Evolutionary conservation across 2,113 vertebrate species (phyloP), one percentile per base, ranked within the genome.

Genomic region (Phaetusa simplex): DNA sequence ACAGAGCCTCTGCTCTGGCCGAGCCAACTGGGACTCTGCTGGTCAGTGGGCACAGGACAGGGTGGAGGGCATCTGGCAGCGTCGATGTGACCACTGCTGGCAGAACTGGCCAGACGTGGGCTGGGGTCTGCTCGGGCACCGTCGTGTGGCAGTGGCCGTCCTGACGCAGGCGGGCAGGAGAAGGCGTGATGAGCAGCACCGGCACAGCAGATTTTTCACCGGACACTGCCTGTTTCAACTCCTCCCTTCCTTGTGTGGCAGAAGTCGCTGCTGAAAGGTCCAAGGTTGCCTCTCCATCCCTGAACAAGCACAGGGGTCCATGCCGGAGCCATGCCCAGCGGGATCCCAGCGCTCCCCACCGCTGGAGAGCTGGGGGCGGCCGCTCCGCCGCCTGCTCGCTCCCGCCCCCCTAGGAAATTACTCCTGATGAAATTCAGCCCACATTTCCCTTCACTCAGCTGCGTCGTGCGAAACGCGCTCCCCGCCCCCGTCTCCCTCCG

Each of bases 61-160:
- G 47, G 7, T 5, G 16, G 50, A 27, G 32, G 50, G 69, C 21
- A 32, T 5, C 11, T 12, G n/a, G 42, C 47, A 82, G 32, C 42
- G 8, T 24, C 0, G 2, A 3, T 14, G 47, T 1, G 4, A 26
- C 7, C 32, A 3, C 32, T 58, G 43, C 52, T 74, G n/a, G 45
- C 34, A 64, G 82, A 40, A 64, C 20, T 22, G 30, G 34, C 24
- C 0, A 2, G n/a, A 19, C 0, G 0, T 4, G 40, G 21, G 5
- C 15, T 32, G 64, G 49, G 24, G 2, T 5, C 5, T 26, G 40
- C 71, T 56, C 2, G 13, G 47, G 52, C 30, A 29, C 26, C 0
- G 3, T 7, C 1, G 0, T 5, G 3, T 56, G 14, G 18, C 74
- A 70, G 38, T 5, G 34, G n/a, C 23, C 0, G 0, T 65, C 21